phyloP scores from a whole-genome alignment of 2,113 vertebrate genomes.

The Notothenia rossii region DNA sequence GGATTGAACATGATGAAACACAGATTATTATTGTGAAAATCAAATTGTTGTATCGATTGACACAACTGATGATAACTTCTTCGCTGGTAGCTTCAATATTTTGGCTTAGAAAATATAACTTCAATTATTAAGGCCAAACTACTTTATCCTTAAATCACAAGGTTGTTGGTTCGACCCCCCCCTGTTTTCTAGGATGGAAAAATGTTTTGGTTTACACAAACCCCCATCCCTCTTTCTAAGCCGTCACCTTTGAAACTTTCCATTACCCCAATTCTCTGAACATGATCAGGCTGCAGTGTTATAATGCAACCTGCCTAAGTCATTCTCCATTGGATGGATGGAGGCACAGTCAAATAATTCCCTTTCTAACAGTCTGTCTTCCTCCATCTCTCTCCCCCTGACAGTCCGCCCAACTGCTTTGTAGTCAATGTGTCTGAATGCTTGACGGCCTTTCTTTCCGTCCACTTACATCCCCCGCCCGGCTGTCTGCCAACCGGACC shows the following conservation, averaged over 20 bases:
- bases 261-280: constrained; percentile 17
- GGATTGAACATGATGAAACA: no score
- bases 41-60: no score
- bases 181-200: no score
- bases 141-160: no score
- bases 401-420: constrained; percentile 55
- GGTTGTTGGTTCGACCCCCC: no score
- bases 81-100: not conserved
- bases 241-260: constrained; percentile 46
- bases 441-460: constrained; percentile 50
- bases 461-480: constrained; percentile 60
- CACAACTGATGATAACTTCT: no score
- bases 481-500: constrained; percentile 48
- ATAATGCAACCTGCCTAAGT: no score
- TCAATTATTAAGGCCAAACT: not conserved
- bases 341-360: constrained; percentile 60
- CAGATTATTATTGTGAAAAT: no score
- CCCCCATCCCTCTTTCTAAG: not conserved
- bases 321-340: constrained; percentile 16
- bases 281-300: constrained; percentile 13
- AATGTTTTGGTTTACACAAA: constrained; percentile 3
- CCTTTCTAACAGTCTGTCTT: constrained; percentile 35
- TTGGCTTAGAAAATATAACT: not conserved
- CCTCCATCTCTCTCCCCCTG: constrained; percentile 37
- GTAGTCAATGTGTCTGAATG: constrained; percentile 57